Percentiles rank a stretch among this genome's conserved stretches.
phyloP scores from a whole-genome alignment of 2,113 vertebrate genomes.

The Amphilophus citrinellus region DNA sequence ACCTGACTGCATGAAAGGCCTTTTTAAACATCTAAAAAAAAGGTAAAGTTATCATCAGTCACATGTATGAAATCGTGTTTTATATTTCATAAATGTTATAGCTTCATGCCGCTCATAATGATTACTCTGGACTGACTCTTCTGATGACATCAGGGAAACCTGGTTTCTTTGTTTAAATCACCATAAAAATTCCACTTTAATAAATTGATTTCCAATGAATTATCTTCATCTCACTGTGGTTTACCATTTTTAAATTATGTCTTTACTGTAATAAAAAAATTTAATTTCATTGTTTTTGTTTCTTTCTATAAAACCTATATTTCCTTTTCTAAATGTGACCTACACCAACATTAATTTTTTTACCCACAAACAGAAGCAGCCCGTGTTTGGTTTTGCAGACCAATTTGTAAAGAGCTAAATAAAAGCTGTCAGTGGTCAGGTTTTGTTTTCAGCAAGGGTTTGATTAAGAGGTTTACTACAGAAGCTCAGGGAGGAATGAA shows the following conservation, averaged over 20 bases:
- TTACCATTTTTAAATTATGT: not conserved
- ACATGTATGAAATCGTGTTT: too few relatives aligned
- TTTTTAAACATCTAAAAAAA: not conserved
- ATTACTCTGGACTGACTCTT: not conserved
- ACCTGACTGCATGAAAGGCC: not conserved
- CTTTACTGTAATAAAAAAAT: not conserved
- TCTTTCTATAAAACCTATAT: not conserved
- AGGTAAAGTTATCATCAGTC: too few relatives aligned
- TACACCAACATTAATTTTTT: not conserved
- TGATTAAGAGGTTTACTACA: conserved; percentile 1
- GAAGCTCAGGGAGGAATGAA: not conserved
- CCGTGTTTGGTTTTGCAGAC: not conserved
- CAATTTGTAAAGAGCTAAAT: not conserved
- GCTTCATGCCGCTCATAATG: not conserved
- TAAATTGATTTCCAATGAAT: not conserved
- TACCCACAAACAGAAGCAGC: not conserved
- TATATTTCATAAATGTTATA: not conserved
- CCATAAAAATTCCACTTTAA: not conserved
- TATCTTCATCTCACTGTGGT: not conserved
- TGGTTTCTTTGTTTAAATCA: not conserved
- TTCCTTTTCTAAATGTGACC: not conserved
- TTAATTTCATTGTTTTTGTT: not conserved
- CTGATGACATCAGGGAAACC: not conserved
- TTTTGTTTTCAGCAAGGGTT: not conserved
- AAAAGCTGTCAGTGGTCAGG: not conserved